These are phyloP conservation scores for Eueremaeus valkanovi DNA, from an alignment of 2,888 invertebrate species.

Conservation along the genomic window DNA sequence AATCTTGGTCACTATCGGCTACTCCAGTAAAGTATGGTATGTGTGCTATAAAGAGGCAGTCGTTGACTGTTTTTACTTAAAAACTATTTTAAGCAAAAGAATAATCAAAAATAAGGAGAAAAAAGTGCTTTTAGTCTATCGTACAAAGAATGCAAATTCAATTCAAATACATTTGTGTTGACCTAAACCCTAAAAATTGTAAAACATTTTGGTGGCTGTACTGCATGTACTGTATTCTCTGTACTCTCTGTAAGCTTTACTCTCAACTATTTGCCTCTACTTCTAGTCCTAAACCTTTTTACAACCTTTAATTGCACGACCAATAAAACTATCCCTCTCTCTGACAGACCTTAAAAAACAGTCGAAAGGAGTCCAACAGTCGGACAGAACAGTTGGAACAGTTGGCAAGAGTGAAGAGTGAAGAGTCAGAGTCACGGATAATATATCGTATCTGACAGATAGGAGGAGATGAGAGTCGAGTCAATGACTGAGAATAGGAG, in stretches of 20 bases:
- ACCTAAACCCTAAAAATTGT: slow-evolving; percentile 30
- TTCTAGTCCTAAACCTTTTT: slow-evolving; percentile 28
- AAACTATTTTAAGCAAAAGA: slow-evolving; percentile 32
- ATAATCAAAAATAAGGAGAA: slow-evolving; percentile 26
- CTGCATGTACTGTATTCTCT: background rate
- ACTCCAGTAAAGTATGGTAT: slow-evolving; percentile 2
- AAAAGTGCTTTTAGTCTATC: slow-evolving; percentile 1
- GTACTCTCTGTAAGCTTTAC: too few relatives aligned
- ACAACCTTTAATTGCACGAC: slow-evolving; percentile 37
- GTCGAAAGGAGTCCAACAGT: too few relatives aligned
- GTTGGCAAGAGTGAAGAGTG: background rate
- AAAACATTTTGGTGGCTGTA: slow-evolving; percentile 32
- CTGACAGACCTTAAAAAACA: slow-evolving; percentile 34
- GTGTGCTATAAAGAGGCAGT: background rate
- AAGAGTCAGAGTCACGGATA: slow-evolving; percentile 16
- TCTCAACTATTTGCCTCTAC: too few relatives aligned
- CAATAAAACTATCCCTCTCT: slow-evolving; percentile 38
- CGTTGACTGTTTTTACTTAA: slow-evolving; percentile 24
- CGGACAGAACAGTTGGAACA: slow-evolving; percentile 15
- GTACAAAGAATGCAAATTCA: slow-evolving; percentile 7
- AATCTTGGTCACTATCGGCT: slow-evolving; percentile 13
- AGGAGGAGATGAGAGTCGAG: slow-evolving; percentile 19
- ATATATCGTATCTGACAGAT: slow-evolving; percentile 32
- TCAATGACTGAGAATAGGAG: slow-evolving; percentile 17
- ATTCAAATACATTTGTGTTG: slow-evolving; percentile 28